Evolutionary conservation across 2,888 invertebrate species (phyloP).

Genomic region (Panzeria rudis): DNA sequence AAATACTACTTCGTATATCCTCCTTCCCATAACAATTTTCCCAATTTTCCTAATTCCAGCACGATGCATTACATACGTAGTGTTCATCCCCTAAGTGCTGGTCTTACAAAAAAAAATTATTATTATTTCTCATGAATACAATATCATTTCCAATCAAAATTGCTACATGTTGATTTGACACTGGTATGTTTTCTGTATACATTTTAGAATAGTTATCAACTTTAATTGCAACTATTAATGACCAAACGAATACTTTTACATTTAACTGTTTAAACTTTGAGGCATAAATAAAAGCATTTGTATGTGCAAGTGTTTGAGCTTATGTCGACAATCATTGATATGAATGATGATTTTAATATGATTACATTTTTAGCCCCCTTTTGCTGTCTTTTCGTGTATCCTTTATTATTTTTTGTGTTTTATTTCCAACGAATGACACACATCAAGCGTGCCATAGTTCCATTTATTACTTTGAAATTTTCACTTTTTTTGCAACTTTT

Average conservation of each 20-base stretch:
- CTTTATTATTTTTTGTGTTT: not conserved
- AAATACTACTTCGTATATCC: too few relatives aligned
- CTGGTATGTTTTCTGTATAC: too few relatives aligned
- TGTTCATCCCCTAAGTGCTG: too few relatives aligned
- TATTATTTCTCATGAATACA: too few relatives aligned
- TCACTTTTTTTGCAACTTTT: not conserved
- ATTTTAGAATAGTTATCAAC: too few relatives aligned
- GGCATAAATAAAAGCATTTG: not conserved
- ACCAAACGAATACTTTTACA: not conserved
- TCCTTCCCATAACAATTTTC: too few relatives aligned
- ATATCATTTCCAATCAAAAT: too few relatives aligned
- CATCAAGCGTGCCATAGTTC: slow-evolving; percentile 20
- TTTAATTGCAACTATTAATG: not conserved
- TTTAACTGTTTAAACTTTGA: not conserved
- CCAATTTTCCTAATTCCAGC: too few relatives aligned
- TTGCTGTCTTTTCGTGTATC: not conserved
- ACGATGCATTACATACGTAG: too few relatives aligned
- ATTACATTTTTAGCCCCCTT: not conserved
- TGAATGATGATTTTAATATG: slow-evolving; percentile 41
- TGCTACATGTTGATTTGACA: too few relatives aligned
- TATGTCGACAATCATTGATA: slow-evolving; percentile 20
- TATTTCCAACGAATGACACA: slow-evolving; percentile 16
- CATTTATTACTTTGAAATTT: slow-evolving; percentile 10
- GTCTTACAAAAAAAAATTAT: too few relatives aligned
- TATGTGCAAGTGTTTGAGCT: not conserved